Base-by-base conservation (phyloP, 2,888 invertebrate genomes). In the Epirrhoe alternata region DNA sequence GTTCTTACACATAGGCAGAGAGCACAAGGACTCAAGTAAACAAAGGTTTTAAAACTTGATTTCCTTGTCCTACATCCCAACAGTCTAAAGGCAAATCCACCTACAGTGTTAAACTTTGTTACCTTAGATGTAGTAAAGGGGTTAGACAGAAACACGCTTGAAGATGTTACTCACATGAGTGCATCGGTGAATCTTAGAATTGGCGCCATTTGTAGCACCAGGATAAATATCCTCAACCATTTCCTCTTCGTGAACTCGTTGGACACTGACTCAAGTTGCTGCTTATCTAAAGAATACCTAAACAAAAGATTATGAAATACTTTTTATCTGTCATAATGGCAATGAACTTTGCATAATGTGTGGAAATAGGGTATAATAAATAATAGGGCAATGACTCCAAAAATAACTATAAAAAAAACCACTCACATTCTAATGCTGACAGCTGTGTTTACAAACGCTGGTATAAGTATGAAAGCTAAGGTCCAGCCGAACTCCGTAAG, bases 371-470 rank as follows among this genome's bases (percentile, higher is more conserved):
- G 3, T 24, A 24, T 24, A 24, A 35, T 8, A 35, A 35, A 3
- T 8, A 35, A 35, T 24, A 3, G 24, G 24, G 24, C 24, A 2
- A 24, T 24, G 7, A 10, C 35, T 38, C 2, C 10, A 7, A 10
- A 38, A 8, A 7, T 38, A 38, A 8, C 35, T 8, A 38, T 38
- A 7, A 17, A 58, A 12, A n/a, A 30, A 66, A 65, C 71, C 53
- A 94, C 94, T 93, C 86, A 96, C 97, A 97, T 97, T 85, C 95
- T 89, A 72, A 95, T 94, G 58, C 96, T 97, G 60, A 97, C 95
- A 10, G 95, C 94, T 10, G 96, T 96, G 83, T 96, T 97, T 33
- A 97, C 95, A 70, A 97, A 91, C 0, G 97, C 96, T 54, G 97
- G 97, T 74, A 96, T 84, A 54, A 96, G 88, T 72, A 97, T 95